Base-by-base conservation (phyloP, 2,888 invertebrate genomes). In the Hypselothyrea guttata region DNA sequence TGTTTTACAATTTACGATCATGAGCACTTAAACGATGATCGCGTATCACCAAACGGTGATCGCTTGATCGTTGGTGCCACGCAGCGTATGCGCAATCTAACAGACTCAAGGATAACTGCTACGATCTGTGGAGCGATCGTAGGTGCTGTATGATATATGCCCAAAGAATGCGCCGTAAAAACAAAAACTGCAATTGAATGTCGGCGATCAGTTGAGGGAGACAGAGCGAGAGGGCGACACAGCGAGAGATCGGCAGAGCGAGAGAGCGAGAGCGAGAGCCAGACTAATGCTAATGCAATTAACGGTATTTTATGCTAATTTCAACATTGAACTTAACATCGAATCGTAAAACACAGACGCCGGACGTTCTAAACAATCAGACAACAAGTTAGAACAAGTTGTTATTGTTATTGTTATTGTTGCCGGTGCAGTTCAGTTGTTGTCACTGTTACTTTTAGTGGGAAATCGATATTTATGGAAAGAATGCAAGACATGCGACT, bases 231-330 rank as follows among this genome's bases (percentile, higher is more conserved):
- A 37, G 22, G 37, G 13, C 37, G 35, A 15, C 42, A 11, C n/a
- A n/a, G 7, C 12, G 13, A 4, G 4, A 12, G 28, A 11, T 3
- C 1, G 22, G 5, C 8, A 4, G 38, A 16, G 11, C n/a, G 38
- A 4, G 13, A 8, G 5, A 5, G 27, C 13, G 55, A 15, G 1
- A 7, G 16, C 33, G 31, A 33, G 57, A 51, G 53, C 59, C 73
- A 83, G 71, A 79, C 74, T 76, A 78, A 76, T 84, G 82, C 77
- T 75, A 78, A 75, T 76, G 74, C 79, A 86, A 85, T 86, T 87
- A 88, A 87, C 87, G 87, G 87, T 87, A 86, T 78, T 82, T 87
- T 87, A 87, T 87, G 86, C 74, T 86, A 86, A 88, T 88, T 86
- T 86, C 75, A 86, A 77, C 87, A 88, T 88, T 88, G 87, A 88